Conservation (phyloP, 2,888 invertebrate genomes). For the Cephus spinipes region DNA sequence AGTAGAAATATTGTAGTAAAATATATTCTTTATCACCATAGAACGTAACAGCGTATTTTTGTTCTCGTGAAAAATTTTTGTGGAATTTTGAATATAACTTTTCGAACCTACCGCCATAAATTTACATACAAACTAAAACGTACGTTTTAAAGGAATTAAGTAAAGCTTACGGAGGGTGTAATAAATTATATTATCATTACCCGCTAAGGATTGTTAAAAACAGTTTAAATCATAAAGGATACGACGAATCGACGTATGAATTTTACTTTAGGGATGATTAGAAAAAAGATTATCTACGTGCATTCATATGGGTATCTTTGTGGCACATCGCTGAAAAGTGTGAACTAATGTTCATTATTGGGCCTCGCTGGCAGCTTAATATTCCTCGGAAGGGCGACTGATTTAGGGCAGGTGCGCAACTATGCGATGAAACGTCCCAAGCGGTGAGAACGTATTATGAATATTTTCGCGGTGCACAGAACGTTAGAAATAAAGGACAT, state of each 20-base stretch:
- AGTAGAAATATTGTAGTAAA: too few relatives aligned
- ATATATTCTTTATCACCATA: neutral
- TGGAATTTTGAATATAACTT: neutral
- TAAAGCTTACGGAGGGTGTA: neutral
- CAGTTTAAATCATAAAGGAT: neutral
- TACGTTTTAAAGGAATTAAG: neutral
- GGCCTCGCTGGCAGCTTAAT: neutral
- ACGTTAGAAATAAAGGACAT: conserved; percentile 46
- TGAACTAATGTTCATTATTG: neutral
- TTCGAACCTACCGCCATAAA: neutral
- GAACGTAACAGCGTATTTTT: neutral
- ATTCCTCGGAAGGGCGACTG: neutral
- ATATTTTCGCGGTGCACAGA: conserved; percentile 46
- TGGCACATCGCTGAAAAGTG: neutral
- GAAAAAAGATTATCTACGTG: neutral
- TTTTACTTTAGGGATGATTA: neutral
- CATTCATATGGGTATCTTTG: neutral
- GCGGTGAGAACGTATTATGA: conserved; percentile 27
- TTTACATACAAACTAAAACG: neutral
- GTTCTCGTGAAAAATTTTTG: neutral
- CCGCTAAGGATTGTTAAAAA: neutral
- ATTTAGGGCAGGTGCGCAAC: neutral
- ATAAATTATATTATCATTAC: neutral
- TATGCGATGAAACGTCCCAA: neutral
- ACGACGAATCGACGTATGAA: neutral